phyloP scores from a whole-genome alignment of 2,113 vertebrate species.

The Esox niger region DNA sequence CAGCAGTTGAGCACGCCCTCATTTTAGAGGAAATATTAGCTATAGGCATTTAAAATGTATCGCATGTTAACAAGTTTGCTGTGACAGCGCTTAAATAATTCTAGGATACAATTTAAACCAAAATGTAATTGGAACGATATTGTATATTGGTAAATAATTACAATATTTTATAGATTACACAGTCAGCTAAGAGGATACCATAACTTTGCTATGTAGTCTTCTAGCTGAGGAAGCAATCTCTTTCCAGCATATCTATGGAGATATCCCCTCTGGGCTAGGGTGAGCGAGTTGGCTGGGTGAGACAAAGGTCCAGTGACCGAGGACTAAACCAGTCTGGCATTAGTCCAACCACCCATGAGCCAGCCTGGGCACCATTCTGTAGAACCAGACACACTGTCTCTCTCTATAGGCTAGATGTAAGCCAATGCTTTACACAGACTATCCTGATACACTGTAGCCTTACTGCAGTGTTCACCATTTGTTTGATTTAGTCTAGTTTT shows the following conservation, averaged over 20 bases:
- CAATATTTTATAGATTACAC: too few species aligned
- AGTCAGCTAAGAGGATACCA: too few species aligned
- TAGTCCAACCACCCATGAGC: constrained; percentile 41
- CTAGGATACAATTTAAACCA: too few species aligned
- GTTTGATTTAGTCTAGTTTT: too few species aligned
- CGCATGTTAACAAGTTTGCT: too few species aligned
- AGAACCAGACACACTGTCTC: constrained; percentile 15
- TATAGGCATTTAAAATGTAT: too few species aligned
- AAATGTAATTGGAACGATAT: too few species aligned
- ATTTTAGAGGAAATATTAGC: too few species aligned
- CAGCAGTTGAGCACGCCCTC: too few species aligned
- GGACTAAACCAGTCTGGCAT: constrained; percentile 39
- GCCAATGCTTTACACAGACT: neutral
- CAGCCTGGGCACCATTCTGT: constrained; percentile 46
- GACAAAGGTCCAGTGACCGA: constrained; percentile 38
- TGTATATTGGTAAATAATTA: too few species aligned
- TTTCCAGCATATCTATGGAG: neutral
- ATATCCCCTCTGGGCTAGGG: neutral
- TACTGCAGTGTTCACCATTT: too few species aligned
- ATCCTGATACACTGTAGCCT: neutral
- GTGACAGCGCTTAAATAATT: too few species aligned
- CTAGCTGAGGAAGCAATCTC: neutral
- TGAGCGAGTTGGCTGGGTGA: constrained; percentile 13
- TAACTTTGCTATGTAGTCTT: neutral
- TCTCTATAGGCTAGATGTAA: neutral